Evolutionary conservation across 2,888 invertebrate species (phyloP).

Genomic region (Amphipyra berbera): DNA sequence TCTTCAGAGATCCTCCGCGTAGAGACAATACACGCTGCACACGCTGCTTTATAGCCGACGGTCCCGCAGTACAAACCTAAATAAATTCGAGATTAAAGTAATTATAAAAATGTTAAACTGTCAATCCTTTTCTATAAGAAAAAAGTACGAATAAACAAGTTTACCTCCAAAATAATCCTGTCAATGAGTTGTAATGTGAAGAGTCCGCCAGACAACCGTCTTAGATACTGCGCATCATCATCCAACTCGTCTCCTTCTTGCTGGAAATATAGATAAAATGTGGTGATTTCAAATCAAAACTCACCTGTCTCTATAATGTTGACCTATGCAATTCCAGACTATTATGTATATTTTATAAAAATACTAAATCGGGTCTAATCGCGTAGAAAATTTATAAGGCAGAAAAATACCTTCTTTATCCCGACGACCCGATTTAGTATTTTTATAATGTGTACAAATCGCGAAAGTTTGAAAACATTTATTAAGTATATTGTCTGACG

Average conservation of each 20-base stretch:
- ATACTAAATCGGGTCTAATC: too few species aligned
- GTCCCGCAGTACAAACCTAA: conserved; percentile 92
- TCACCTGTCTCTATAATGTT: not conserved
- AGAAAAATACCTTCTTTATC: too few species aligned
- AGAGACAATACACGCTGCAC: conserved; percentile 97
- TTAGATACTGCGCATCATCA: conserved; percentile 96
- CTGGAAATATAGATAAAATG: conserved; percentile 59
- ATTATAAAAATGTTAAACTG: too few species aligned
- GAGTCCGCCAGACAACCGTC: conserved; percentile 97
- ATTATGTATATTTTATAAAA: too few species aligned
- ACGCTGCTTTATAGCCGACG: conserved; percentile 94
- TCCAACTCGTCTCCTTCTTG: conserved; percentile 92
- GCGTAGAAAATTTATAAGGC: too few species aligned
- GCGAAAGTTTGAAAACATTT: too few species aligned
- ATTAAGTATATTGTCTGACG: too few species aligned
- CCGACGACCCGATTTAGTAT: too few species aligned
- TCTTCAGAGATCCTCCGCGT: conserved; percentile 97
- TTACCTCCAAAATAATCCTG: conserved; percentile 95
- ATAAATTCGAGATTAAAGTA: not conserved
- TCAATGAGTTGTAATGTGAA: conserved; percentile 98
- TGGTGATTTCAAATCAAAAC: not conserved
- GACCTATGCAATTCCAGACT: too few species aligned
- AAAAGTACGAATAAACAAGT: too few species aligned
- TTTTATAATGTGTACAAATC: too few species aligned
- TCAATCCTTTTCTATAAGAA: too few species aligned